These are phyloP conservation scores for Drosophila sechellia DNA, from an alignment of 1,140 invertebrate species.

Conservation along the genomic window DNA sequence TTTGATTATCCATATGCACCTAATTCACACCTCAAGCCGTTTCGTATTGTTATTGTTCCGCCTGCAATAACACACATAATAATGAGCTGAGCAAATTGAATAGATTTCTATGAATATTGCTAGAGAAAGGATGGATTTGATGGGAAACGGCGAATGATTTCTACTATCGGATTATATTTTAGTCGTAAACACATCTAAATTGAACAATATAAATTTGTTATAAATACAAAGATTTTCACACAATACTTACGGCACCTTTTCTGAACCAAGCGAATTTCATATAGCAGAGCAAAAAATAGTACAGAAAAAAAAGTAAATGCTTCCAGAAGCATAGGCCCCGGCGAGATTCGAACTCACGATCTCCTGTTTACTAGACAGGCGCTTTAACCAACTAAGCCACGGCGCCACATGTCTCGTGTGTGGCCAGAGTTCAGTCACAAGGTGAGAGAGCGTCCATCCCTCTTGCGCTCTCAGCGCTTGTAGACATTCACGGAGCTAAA, in stretches of 20 bases:
- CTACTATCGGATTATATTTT: not conserved
- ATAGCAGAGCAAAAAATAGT: not conserved
- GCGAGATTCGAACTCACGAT: conserved; percentile 87
- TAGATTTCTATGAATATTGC: conserved; percentile 32
- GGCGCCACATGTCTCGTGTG: conserved; percentile 80
- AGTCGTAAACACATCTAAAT: no score
- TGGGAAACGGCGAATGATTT: not conserved
- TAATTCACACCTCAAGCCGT: conserved; percentile 57
- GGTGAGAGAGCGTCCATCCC: conserved; percentile 3
- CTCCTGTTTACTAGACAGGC: conserved; percentile 88
- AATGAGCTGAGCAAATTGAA: conserved; percentile 28
- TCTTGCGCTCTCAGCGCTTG: not conserved
- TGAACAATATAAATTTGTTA: not conserved
- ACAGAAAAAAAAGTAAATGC: conserved; percentile 19
- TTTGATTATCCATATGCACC: conserved; percentile 58
- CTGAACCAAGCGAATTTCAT: no score
- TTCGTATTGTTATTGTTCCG: conserved; percentile 21
- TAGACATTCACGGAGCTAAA: conserved; percentile 11
- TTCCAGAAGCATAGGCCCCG: conserved; percentile 84
- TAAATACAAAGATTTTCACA: not conserved
- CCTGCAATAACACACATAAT: conserved; percentile 30
- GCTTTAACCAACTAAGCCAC: conserved; percentile 88
- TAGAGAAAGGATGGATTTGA: conserved; percentile 8
- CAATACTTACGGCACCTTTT: no score
- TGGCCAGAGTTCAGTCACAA: conserved; percentile 34